Evolutionary conservation across 2,113 vertebrate species (phyloP).

Genomic region (Apaloderma vittatum): DNA sequence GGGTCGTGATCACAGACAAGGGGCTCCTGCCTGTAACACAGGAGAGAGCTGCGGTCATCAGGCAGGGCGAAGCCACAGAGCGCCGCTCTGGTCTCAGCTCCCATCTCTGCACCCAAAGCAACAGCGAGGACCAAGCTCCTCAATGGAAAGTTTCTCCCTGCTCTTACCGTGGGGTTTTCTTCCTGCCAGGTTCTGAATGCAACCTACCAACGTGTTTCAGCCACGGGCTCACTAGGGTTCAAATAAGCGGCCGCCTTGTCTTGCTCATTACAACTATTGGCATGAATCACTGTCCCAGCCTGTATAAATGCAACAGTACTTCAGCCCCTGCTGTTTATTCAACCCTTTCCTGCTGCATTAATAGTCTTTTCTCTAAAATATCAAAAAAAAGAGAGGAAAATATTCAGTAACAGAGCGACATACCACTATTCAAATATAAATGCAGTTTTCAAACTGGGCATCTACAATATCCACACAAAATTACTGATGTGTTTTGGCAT

Average conservation of each 20-base stretch:
- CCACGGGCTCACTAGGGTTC: background rate
- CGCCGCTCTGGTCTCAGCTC: background rate
- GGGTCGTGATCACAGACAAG: background rate
- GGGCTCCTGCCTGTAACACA: background rate
- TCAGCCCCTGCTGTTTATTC: slow-evolving; percentile 12
- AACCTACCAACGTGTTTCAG: background rate
- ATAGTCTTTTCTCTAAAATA: background rate
- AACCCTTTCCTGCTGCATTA: background rate
- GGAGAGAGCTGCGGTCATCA: background rate
- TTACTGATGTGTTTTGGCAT: background rate
- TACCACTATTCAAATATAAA: background rate
- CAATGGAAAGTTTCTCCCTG: background rate
- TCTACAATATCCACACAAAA: background rate
- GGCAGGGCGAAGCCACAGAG: background rate
- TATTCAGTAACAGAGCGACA: background rate
- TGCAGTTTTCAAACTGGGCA: slow-evolving; percentile 11
- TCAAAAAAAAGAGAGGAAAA: background rate
- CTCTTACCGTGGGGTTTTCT: background rate
- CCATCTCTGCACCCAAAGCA: background rate
- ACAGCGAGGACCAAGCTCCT: background rate
- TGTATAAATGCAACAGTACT: slow-evolving; percentile 3
- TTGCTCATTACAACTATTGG: background rate
- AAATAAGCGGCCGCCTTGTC: background rate
- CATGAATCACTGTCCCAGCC: background rate
- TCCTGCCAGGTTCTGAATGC: background rate